Percentiles rank a stretch among this genome's conserved stretches.
Evolutionary conservation across 2,797 vertebrate genomes (phyloP).

Genomic region (Crocidura indochinensis): DNA sequence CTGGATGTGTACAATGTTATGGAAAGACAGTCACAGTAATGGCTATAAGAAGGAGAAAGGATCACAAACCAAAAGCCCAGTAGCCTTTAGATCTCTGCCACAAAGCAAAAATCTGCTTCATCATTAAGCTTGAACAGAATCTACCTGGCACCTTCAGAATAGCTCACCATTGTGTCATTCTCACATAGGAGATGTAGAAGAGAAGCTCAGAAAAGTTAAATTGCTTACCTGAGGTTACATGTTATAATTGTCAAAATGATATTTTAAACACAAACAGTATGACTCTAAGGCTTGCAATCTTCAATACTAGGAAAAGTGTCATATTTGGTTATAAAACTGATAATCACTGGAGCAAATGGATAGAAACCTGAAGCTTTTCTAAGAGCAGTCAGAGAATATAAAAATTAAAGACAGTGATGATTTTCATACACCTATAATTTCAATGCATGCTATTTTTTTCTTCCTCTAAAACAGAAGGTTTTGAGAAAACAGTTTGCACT

Average conservation of each 20-base stretch:
- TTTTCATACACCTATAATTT: constrained; percentile 7
- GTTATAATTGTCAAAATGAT: not conserved
- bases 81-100: not conserved
- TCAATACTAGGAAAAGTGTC: not conserved
- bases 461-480: not conserved
- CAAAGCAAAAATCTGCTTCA: not conserved
- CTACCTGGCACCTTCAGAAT: too few relatives aligned
- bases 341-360: not conserved
- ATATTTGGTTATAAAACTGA: not conserved
- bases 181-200: not conserved
- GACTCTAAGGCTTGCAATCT: not conserved
- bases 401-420: not conserved
- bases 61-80: not conserved
- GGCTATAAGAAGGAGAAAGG: not conserved
- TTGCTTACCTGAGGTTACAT: not conserved
- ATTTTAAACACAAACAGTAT: not conserved
- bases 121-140: not conserved
- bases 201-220: not conserved
- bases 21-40: not conserved
- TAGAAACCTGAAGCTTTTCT: not conserved
- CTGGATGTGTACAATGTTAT: not conserved
- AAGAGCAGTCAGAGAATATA: not conserved
- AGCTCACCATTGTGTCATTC: too few relatives aligned
- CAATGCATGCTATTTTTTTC: constrained; percentile 23
- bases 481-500: not conserved